Evolutionary conservation across 64 coral and sea anemone genomes (phyloP), one percentile per base, ranked within the genome.

Genomic region (Porites australiensis): DNA sequence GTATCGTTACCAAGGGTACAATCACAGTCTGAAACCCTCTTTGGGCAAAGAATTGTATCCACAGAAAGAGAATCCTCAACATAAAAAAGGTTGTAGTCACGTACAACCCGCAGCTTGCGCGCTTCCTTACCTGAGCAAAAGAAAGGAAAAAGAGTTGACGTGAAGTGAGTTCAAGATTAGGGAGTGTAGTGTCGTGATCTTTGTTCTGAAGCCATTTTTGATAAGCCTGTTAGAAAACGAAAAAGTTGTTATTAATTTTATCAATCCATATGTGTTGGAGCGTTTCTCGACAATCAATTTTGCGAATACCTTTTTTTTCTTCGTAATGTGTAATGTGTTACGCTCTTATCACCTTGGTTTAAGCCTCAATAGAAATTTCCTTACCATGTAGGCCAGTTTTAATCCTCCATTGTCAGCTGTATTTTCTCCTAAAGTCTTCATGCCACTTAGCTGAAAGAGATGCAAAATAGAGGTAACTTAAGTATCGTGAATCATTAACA

Each of bases 341-440:
- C 27, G 27, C 27, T 37, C 27, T 37, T 37, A 37, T 37, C 27
- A 37, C 27, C 27, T 37, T 37, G 27, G 7, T 12, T 57, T 55
- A 7, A 7, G 7, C 54, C 54, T 6, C 0, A 47, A 51, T 5
- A 2, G 15, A 12, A 2, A 60, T 9, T 14, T 27, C 2, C 52
- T 74, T 54, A 94, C 92, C 92, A 64, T 74, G 73, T 88, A 79
- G 37, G 92, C 92, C 44, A 94, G 86, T 75, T 94, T 94, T 64
- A 94, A 43, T 12, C 92, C 92, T 62, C 92, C 92, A 79, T 94
- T 94, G 23, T 94, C 92, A 7, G 92, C 92, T 50, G 80, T 94
- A 23, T 94, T 88, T 73, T 94, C 92, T 89, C 86, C 92, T 50
- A 94, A 54, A 13, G 92, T 94, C 77, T 82, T 61, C 18, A 44